phyloP scores from a whole-genome alignment of 1,140 invertebrate genomes.

The Zaprionus inermis region DNA sequence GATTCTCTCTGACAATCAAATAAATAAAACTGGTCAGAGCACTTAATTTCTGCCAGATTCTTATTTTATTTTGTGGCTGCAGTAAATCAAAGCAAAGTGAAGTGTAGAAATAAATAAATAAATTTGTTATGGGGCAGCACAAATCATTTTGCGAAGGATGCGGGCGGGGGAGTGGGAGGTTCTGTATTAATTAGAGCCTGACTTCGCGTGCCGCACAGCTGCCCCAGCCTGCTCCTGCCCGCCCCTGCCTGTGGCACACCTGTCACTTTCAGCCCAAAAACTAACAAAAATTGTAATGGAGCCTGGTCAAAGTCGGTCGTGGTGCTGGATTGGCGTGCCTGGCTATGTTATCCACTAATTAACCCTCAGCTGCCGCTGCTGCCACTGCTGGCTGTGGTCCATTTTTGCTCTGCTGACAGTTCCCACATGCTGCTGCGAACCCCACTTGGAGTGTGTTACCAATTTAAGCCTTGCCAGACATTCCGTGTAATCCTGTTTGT shows the following conservation, averaged over 20 bases:
- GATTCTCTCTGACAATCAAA: not conserved
- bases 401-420: slow-evolving; percentile 50
- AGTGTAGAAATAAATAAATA: slow-evolving; percentile 51
- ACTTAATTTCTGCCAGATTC: not conserved
- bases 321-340: slow-evolving; percentile 18
- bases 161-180: slow-evolving; percentile 5
- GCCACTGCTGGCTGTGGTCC: slow-evolving; percentile 51
- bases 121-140: slow-evolving; percentile 29
- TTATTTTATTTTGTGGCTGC: slow-evolving; percentile 45
- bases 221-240: not conserved
- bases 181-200: slow-evolving; percentile 66
- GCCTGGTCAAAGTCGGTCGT: too few species aligned
- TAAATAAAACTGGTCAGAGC: not conserved
- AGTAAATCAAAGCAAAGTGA: slow-evolving; percentile 44
- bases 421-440: slow-evolving; percentile 43
- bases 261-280: slow-evolving; percentile 60
- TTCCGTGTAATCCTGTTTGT: slow-evolving; percentile 82
- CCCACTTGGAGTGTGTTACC: slow-evolving; percentile 65
- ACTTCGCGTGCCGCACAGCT: slow-evolving; percentile 48
- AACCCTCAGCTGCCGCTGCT: slow-evolving; percentile 68
- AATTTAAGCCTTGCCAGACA: slow-evolving; percentile 76
- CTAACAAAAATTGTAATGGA: slow-evolving; percentile 78
- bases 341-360: slow-evolving; percentile 75
- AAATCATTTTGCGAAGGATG: slow-evolving; percentile 34
- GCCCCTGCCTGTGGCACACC: slow-evolving; percentile 39